phyloP scores from a whole-genome alignment of 2,797 vertebrate species.

The Lemur catta region DNA sequence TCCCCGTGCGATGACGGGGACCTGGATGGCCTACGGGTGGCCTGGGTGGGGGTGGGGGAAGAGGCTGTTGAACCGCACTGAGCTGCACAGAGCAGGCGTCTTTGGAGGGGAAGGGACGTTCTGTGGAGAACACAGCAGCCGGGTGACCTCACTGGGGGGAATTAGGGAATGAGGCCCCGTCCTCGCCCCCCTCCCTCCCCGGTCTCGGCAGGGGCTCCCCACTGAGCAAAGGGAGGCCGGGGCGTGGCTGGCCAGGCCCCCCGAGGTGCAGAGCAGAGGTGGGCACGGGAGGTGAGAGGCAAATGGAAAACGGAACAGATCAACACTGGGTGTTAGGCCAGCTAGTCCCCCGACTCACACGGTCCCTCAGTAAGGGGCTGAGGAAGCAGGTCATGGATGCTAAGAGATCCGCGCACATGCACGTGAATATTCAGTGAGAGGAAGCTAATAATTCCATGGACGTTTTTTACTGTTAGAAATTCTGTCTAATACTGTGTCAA shows the following conservation, averaged over 20 bases:
- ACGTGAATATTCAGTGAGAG: conserved; percentile 39
- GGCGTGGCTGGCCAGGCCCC: background rate
- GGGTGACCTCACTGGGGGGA: background rate
- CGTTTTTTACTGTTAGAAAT: conserved; percentile 29
- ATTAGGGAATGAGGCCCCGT: fast-evolving
- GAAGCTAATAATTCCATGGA: conserved; percentile 12
- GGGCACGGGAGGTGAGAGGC: background rate
- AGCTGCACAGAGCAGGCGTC: fast-evolving
- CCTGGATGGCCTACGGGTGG: fast-evolving
- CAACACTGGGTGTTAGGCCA: background rate
- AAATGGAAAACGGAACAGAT: background rate
- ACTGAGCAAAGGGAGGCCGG: background rate
- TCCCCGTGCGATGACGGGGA: fast-evolving
- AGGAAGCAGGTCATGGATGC: background rate
- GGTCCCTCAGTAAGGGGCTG: background rate
- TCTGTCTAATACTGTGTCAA: background rate
- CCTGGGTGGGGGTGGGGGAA: background rate
- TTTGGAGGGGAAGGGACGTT: background rate
- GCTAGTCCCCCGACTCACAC: background rate
- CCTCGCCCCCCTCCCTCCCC: background rate
- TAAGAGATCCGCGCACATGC: background rate
- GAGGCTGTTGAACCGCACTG: background rate
- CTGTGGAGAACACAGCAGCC: background rate
- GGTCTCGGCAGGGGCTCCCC: fast-evolving
- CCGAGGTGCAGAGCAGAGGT: background rate